phyloP scores from a whole-genome alignment of 2,888 invertebrate species.

The Drosophila vallismaia region DNA sequence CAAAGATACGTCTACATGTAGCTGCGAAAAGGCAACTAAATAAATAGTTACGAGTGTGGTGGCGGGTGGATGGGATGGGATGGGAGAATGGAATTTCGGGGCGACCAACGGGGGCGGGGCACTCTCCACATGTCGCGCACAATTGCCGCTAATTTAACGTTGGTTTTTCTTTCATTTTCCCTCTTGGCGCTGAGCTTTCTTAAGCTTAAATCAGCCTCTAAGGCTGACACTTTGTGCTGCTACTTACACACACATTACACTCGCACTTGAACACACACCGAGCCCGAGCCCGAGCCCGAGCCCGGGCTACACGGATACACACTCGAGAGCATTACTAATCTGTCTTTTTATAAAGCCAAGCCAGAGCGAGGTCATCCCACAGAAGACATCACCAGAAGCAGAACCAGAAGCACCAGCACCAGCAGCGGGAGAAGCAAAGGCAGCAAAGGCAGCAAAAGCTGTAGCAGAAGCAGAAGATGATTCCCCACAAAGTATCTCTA shows the following conservation, averaged over 20 bases:
- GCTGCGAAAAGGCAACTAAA: slow-evolving; percentile 57
- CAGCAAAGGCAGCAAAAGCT: slow-evolving; percentile 8
- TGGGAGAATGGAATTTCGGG: slow-evolving; percentile 1
- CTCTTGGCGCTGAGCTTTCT: slow-evolving; percentile 47
- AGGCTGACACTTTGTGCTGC: slow-evolving; percentile 79
- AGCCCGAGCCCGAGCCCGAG: too few relatives aligned
- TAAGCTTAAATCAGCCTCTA: slow-evolving; percentile 75
- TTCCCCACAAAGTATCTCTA: slow-evolving; percentile 75
- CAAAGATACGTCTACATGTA: slow-evolving; percentile 37
- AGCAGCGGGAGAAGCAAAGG: neutral
- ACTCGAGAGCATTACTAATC: slow-evolving; percentile 76
- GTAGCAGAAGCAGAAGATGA: slow-evolving; percentile 19
- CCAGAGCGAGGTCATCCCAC: slow-evolving; percentile 63
- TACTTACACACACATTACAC: slow-evolving; percentile 73
- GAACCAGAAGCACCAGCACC: neutral
- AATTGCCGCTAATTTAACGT: slow-evolving; percentile 78
- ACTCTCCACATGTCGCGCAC: slow-evolving; percentile 69
- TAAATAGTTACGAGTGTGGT: slow-evolving; percentile 63
- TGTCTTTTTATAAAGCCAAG: slow-evolving; percentile 72
- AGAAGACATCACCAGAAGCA: neutral
- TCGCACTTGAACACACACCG: slow-evolving; percentile 29
- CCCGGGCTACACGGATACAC: slow-evolving; percentile 11
- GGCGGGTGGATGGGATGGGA: neutral
- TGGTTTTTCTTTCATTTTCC: slow-evolving; percentile 55
- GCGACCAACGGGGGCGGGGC: slow-evolving; percentile 12